Percentiles rank a stretch among this genome's conserved stretches.
phyloP scores from a whole-genome alignment of 2,797 vertebrate species.

The Rhynchotus rufescens region DNA sequence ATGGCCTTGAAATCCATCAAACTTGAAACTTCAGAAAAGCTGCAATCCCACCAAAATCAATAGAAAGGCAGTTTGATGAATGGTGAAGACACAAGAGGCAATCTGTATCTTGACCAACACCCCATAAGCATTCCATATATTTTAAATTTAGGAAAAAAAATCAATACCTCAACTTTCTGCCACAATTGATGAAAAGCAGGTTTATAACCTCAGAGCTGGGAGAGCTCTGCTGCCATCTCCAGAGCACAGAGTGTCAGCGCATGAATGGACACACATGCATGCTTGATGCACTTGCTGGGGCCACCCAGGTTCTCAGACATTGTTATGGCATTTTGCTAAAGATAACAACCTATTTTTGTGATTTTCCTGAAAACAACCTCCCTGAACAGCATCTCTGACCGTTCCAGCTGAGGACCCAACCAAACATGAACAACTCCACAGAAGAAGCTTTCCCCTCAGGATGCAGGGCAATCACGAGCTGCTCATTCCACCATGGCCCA shows the following conservation, averaged over 20 bases:
- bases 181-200: not conserved
- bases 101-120: not conserved
- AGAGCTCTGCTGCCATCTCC: slow-evolving; percentile 57
- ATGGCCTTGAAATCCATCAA: not conserved
- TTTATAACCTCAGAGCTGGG: not conserved
- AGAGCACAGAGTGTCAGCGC: not conserved
- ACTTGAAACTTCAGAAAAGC: not conserved
- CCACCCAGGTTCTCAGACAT: rapidly evolving
- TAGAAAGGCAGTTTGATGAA: not conserved
- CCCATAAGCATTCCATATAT: not conserved
- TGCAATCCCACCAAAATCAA: not conserved
- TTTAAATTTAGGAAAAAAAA: not conserved
- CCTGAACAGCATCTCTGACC: too few relatives aligned
- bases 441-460: too few relatives aligned
- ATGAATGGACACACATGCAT: rapidly evolving
- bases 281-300: not conserved
- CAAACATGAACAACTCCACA: too few relatives aligned
- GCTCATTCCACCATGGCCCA: too few relatives aligned
- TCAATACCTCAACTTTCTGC: not conserved
- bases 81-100: not conserved
- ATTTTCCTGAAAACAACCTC: too few relatives aligned
- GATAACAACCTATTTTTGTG: too few relatives aligned
- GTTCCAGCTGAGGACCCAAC: too few relatives aligned
- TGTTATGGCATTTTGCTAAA: not conserved
- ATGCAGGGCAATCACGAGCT: too few relatives aligned